These are phyloP conservation scores for Ennomos quercinarius DNA, from an alignment of 2,888 invertebrate species.

Conservation along the genomic window DNA sequence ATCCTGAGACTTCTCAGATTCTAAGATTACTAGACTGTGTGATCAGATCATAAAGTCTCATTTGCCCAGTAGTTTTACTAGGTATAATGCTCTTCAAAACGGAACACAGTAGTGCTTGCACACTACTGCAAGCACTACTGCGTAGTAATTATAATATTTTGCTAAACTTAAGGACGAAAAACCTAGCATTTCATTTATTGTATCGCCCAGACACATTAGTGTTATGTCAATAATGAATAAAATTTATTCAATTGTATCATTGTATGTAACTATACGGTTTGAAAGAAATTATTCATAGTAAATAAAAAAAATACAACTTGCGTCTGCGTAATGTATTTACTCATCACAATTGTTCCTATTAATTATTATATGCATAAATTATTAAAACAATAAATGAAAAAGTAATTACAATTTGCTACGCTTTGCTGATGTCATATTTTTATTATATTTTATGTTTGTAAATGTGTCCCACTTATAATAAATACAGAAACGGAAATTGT, in stretches of 20 bases:
- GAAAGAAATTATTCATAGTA: slow-evolving; percentile 4
- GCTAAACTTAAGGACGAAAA: too few species aligned
- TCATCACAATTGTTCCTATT: slow-evolving; percentile 3
- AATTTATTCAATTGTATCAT: slow-evolving; percentile 8
- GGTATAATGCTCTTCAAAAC: too few species aligned
- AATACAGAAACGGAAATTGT: too few species aligned
- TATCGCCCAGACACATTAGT: slow-evolving; percentile 11
- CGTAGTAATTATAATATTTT: too few species aligned
- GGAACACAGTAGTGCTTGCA: too few species aligned
- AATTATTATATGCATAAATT: slow-evolving; percentile 4
- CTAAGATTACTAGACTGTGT: too few species aligned
- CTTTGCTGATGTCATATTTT: not conserved
- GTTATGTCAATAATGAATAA: slow-evolving; percentile 9
- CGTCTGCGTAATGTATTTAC: not conserved
- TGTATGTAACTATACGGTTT: slow-evolving; percentile 6
- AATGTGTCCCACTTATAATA: too few species aligned
- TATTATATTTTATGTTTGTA: not conserved
- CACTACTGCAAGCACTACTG: too few species aligned
- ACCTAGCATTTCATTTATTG: not conserved
- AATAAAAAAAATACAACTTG: slow-evolving; percentile 3
- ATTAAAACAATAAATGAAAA: not conserved
- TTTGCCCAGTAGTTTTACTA: too few species aligned
- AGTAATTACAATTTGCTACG: not conserved
- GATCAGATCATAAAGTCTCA: too few species aligned
- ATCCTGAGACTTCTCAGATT: too few species aligned